Evolutionary conservation across 2,113 vertebrate genomes (phyloP), one percentile per base, ranked within the genome.

Genomic region (Rhodinocichla rosea): DNA sequence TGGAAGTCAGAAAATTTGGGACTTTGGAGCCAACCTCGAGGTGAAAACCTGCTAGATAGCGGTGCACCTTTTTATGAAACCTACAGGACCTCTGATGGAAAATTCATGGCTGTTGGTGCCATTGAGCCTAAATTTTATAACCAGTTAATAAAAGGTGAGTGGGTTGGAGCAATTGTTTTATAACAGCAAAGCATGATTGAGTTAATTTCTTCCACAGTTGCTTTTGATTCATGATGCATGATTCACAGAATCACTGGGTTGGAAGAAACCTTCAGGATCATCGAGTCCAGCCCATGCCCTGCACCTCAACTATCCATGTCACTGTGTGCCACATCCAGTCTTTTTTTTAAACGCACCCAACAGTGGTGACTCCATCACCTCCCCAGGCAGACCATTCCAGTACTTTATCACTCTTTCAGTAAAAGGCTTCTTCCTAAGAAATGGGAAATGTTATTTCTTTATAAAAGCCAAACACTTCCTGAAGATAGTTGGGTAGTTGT

Each of bases 61-160:
- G 99, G 99, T 13, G 98, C 99, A 0, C 99, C 98, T 28, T 99
- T 99, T 96, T 99, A 99, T 18, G 98, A 99, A 37, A 98, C 98
- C 4, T 99, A 99, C 94, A 95, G 52, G 96, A 99, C 99, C 0
- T 97, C 98, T 0, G 99, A 99, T 67, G 99, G 98, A 59, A 98
- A 98, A 79, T 98, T 98, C 82, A 95, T 99, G 98, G 99, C 99
- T 13, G 99, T 99, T 39, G 99, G 99, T 27, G 98, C 99, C 10
- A 9, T 99, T 12, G 99, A 99, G 32, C 98, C 99, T 22, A 97
- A 99, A 84, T 99, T 99, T 96, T 99, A 99, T 85, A 9, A 79
- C 4, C 96, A 98, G 76, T 95, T 99, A 10, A 86, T 99, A 28
- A 92, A 97, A 32, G 99, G 99, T 99, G 71, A 89, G 98, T 98